phyloP scores from a whole-genome alignment of 1,140 invertebrate genomes.

The Drosophila repletoides region DNA sequence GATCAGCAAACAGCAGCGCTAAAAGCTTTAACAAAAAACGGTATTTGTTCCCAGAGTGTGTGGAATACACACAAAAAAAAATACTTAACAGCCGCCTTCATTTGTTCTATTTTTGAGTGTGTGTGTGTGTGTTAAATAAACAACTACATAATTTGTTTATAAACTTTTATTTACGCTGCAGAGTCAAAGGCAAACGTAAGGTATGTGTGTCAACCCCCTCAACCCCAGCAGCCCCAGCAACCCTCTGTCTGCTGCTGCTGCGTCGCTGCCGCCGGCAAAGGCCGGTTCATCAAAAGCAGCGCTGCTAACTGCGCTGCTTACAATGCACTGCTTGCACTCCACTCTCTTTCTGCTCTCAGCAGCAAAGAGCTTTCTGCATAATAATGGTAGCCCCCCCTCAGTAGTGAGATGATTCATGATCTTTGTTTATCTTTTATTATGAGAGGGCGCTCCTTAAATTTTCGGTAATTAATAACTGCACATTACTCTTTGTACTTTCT shows the following conservation, averaged over 20 bases:
- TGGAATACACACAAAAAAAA: slow-evolving; percentile 12
- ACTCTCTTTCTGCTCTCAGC: slow-evolving; percentile 4
- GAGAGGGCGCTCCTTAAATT: too few species aligned
- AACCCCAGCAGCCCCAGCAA: slow-evolving; percentile 13
- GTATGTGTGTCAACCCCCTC: slow-evolving; percentile 41
- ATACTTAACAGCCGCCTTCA: slow-evolving; percentile 20
- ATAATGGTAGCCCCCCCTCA: too few species aligned
- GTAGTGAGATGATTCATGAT: too few species aligned
- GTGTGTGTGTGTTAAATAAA: slow-evolving; percentile 55
- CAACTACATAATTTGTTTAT: slow-evolving; percentile 70
- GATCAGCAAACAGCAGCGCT: slow-evolving; percentile 17
- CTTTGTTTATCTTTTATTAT: too few species aligned
- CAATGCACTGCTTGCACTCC: slow-evolving; percentile 7
- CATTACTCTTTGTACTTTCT: slow-evolving; percentile 26
- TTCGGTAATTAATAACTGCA: too few species aligned
- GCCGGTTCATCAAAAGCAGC: slow-evolving; percentile 41
- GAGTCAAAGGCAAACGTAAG: slow-evolving; percentile 23
- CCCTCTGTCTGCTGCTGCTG: slow-evolving; percentile 13
- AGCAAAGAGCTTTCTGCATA: too few species aligned
- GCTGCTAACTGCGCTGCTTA: slow-evolving; percentile 24
- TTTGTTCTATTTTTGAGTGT: slow-evolving; percentile 21
- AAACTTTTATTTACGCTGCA: slow-evolving; percentile 44
- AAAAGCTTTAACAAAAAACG: slow-evolving; percentile 29
- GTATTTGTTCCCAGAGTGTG: slow-evolving; percentile 33
- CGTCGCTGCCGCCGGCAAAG: slow-evolving; percentile 27